Percentiles rank a stretch among this genome's conserved stretches.
phyloP scores from a whole-genome alignment of 2,888 invertebrate species.

The Tuberolachnus salignus region DNA sequence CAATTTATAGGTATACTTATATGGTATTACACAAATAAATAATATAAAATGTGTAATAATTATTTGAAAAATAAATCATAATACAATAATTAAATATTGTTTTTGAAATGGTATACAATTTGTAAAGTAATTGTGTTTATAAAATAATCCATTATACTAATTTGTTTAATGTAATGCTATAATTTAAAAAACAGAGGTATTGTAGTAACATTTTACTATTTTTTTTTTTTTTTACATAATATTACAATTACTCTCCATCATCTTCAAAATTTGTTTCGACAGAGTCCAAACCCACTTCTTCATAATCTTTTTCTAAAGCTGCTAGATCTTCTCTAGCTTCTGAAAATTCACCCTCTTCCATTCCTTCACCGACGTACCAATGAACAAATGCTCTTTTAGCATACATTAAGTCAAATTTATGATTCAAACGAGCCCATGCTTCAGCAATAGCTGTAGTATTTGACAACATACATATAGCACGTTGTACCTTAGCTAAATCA shows the following conservation, averaged over 20 bases:
- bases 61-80: no score
- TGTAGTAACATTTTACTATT: no score
- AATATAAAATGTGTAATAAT: no score
- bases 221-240: no score
- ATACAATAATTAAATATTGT: no score
- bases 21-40: no score
- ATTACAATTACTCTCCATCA: slow-evolving; percentile 59
- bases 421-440: slow-evolving; percentile 95
- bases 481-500: slow-evolving; percentile 91
- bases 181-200: no score
- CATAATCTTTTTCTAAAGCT: slow-evolving; percentile 75
- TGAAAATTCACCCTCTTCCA: slow-evolving; percentile 83
- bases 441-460: slow-evolving; percentile 97
- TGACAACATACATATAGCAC: slow-evolving; percentile 97
- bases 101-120: no score
- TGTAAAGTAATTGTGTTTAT: no score
- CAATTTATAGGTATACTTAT: no score
- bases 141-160: no score
- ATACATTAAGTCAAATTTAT: slow-evolving; percentile 96
- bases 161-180: no score
- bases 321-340: slow-evolving; percentile 81
- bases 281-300: slow-evolving; percentile 76
- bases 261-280: slow-evolving; percentile 74
- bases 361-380: slow-evolving; percentile 89
- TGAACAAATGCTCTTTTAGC: slow-evolving; percentile 96